Conservation (phyloP, 2,888 invertebrate genomes). For the Noctua janthina region DNA sequence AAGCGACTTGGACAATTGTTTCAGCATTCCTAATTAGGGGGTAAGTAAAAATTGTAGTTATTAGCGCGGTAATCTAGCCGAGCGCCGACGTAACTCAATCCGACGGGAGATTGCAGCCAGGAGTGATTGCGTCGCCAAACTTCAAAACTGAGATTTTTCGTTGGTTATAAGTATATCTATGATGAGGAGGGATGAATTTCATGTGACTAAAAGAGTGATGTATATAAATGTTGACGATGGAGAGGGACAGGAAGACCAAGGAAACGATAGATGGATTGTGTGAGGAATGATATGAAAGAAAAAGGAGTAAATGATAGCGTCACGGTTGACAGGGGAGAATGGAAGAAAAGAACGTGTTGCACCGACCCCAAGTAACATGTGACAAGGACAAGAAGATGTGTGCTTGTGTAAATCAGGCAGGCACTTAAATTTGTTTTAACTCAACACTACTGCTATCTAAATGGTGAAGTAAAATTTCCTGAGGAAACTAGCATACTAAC, state of each 20-base stretch:
- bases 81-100: conserved; percentile 57
- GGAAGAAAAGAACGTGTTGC: too few relatives aligned
- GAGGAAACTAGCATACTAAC: too few relatives aligned
- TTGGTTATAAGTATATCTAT: neutral
- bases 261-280: too few relatives aligned
- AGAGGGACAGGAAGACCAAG: too few relatives aligned
- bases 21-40: conserved; percentile 50
- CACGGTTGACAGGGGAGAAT: too few relatives aligned
- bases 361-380: too few relatives aligned
- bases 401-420: neutral
- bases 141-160: conserved; percentile 22
- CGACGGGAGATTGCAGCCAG: conserved; percentile 51
- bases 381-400: too few relatives aligned
- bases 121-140: conserved; percentile 20
- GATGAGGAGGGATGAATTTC: neutral
- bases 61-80: conserved; percentile 57
- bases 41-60: conserved; percentile 53
- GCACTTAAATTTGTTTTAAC: neutral
- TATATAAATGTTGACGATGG: too few relatives aligned
- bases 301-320: too few relatives aligned
- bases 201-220: neutral
- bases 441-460: neutral
- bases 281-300: too few relatives aligned
- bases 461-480: neutral
- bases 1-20: conserved; percentile 39